Evolutionary conservation across 2,888 invertebrate species (phyloP), one percentile per base, ranked within the genome.

Genomic region (Apodemia mormo): DNA sequence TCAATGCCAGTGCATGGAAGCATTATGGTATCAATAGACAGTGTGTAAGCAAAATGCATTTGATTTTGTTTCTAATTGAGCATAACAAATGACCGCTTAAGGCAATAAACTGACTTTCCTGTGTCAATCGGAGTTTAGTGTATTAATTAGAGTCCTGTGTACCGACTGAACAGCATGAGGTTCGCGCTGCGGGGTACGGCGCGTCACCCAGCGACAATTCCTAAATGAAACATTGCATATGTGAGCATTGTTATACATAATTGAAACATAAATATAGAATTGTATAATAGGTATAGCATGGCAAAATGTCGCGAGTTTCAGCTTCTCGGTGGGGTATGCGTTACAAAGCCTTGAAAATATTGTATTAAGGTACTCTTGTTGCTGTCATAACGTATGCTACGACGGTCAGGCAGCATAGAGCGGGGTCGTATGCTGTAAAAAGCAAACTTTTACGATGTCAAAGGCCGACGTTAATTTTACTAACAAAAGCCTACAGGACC

Each of bases 121-220:
- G 67, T 79, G 78, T 81, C 86, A 85, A 86, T 58, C 85, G 85
- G 86, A 87, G 87, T 89, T 88, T 89, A 90, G 90, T 90, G 90
- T 92, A 89, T 91, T 92, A 92, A 92, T 93, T 92, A 92, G 91
- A 91, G 89, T 85, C 87, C 83, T 91, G 91, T 90, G 85, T 90
- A 82, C 85, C 82, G 86, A 85, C 84, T 83, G 75, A 92, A 66
- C 92, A 90, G 92, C 91, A 80, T 85, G 92, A 83, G 83, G 82
- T 74, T 78, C 79, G 74, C 84, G 78, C 79, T 81, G 79, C 85
- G 82, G 80, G 75, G 76, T 74, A 68, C 73, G 76, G 74, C 73
- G 74, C 73, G 75, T 73, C 72, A 72, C 74, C 75, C 71, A 71
- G 67, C 69, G 76, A 75, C 76, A 22, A 71, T 68, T 73, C 82